These are phyloP conservation scores for Cosmia trapezina DNA, from an alignment of 2,888 invertebrate genomes.

Conservation along the genomic window DNA sequence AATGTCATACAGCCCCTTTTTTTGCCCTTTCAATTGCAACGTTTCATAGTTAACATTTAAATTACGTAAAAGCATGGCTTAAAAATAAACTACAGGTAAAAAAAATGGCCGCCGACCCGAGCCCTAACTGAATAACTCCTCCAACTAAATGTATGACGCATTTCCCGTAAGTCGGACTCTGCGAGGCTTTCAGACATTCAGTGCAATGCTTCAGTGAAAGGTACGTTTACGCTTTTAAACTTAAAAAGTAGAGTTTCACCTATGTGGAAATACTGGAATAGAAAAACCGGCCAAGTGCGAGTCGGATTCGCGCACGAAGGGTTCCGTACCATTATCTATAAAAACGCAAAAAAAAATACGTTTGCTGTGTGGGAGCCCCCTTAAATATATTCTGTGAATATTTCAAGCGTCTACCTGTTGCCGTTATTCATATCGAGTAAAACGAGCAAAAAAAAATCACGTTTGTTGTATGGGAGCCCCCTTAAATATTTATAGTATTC, in stretches of 20 bases:
- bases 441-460: too few relatives aligned
- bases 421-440: too few relatives aligned
- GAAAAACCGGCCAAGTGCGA: slow-evolving; percentile 28
- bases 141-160: slow-evolving; percentile 46
- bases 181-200: slow-evolving; percentile 54
- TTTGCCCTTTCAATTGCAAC: too few relatives aligned
- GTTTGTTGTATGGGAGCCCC: too few relatives aligned
- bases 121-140: slow-evolving; percentile 37
- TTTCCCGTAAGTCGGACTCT: slow-evolving; percentile 44
- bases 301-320: too few relatives aligned
- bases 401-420: too few relatives aligned
- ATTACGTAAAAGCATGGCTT: background rate
- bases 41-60: background rate
- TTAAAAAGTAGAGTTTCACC: slow-evolving; percentile 57
- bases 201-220: slow-evolving; percentile 51
- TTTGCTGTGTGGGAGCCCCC: too few relatives aligned
- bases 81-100: slow-evolving; percentile 11
- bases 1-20: too few relatives aligned
- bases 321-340: too few relatives aligned
- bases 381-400: too few relatives aligned
- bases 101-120: slow-evolving; percentile 24
- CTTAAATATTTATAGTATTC: too few relatives aligned
- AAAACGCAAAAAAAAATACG: too few relatives aligned
- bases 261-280: slow-evolving; percentile 50
- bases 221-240: slow-evolving; percentile 59